Base-by-base conservation (phyloP, 2,797 vertebrate species). In the Melanotaenia trifasciata region DNA sequence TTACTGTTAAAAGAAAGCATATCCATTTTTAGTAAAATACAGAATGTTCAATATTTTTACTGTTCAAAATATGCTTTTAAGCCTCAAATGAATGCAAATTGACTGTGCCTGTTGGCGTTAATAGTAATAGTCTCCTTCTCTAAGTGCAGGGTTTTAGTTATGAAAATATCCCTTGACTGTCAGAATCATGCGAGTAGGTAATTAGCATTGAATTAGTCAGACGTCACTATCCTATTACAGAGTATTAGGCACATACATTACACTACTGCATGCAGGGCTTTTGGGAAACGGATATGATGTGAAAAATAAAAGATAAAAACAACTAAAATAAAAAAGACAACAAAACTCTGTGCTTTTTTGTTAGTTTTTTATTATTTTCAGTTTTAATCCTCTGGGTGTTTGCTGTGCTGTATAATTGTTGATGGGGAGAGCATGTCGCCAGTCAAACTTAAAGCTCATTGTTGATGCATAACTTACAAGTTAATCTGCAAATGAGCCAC, bases 161-260 rank as follows among this genome's bases (percentile, higher is more conserved):
- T 53, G 0, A 72, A 13, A 7, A 14, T n/a, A 4, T 16, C 38
- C 4, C 22, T 63, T 7, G 18, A 13, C 47, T n/a, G 4, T 14
- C 14, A 57, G 61, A 60, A 56, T 56, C 0, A 3, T 62, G 40
- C 56, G 20, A 5, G 1, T 14, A 65, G 68, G 35, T 33, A 57
- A 30, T 33, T 2, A 16, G 1, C 0, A 33, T 63, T 77, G n/a
- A 71, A 71, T 72, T 24, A 62, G 24, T 51, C 12, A 0, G 28
- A 67, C 18, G 45, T 75, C 85, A 79, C 72, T 2, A 83, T 87
- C 81, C 73, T 66, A 53, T 84, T 83, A 81, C 45, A 36, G 74
- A 51, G 76, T 0, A 64, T 84, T 32, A 80, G 58, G 53, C 13
- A 0, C 38, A 8, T 14, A 10, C 36, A 32, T 30, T 2, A 4